phyloP scores from a whole-genome alignment of 1,140 invertebrate species.

The Lepidotrigona ventralis region DNA sequence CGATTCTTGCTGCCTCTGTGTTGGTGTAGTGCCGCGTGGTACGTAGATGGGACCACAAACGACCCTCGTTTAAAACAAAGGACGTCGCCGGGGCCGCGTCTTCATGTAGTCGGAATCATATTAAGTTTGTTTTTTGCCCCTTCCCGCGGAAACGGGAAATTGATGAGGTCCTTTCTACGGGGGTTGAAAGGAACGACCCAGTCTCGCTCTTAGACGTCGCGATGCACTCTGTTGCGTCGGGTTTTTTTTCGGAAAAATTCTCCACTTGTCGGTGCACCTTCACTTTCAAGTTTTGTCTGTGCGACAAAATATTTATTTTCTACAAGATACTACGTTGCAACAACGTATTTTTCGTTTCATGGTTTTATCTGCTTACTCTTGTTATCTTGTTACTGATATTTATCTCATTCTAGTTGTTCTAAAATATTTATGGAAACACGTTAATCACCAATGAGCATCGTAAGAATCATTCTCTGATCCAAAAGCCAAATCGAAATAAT shows the following conservation, averaged over 20 bases:
- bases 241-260: not conserved
- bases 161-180: constrained; percentile 63
- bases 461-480: no score
- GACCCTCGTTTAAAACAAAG: constrained; percentile 70
- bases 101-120: constrained; percentile 66
- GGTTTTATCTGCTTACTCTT: no score
- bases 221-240: not conserved
- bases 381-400: no score
- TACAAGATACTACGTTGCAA: no score
- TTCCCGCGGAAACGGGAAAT: constrained; percentile 63
- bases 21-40: not conserved
- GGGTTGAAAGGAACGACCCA: constrained; percentile 27
- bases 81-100: constrained; percentile 56
- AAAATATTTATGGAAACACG: no score
- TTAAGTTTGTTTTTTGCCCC: constrained; percentile 69
- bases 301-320: no score
- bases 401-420: no score
- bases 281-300: no score
- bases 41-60: constrained; percentile 57
- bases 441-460: no score
- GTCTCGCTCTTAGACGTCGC: constrained; percentile 17
- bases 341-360: no score
- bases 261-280: no score
- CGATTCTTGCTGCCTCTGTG: not conserved
- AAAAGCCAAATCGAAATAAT: no score